Conservation (phyloP, 1,140 invertebrate genomes). For the Gonatopus flavifemur region DNA sequence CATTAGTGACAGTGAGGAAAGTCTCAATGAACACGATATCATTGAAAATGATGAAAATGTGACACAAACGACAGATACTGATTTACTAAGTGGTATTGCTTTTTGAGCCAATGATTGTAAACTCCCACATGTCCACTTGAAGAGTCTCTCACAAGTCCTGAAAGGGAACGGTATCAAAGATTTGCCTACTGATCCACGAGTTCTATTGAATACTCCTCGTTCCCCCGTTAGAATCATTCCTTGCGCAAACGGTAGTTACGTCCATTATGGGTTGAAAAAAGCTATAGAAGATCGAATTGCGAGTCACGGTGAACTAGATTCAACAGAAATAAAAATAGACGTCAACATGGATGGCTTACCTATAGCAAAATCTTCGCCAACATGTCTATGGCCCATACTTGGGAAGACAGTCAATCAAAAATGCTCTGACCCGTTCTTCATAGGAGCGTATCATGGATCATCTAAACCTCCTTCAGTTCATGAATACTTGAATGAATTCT, state of each 20-base stretch:
- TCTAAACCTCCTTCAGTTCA: not conserved
- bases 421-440: not conserved
- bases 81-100: too few species aligned
- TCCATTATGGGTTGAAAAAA: not conserved
- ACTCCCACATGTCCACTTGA: too few species aligned
- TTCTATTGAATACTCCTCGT: conserved; percentile 4
- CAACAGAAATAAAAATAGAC: not conserved
- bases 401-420: conserved; percentile 5
- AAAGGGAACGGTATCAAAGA: too few species aligned
- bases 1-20: too few species aligned
- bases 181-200: conserved; percentile 4
- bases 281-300: not conserved
- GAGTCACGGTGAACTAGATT: too few species aligned
- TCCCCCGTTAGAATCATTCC: not conserved
- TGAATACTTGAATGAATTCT: not conserved
- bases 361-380: conserved; percentile 19
- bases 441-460: not conserved
- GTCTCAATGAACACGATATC: too few species aligned
- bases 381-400: conserved; percentile 15
- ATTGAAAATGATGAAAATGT: too few species aligned
- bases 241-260: not conserved
- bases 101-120: too few species aligned
- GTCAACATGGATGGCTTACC: conserved; percentile 7
- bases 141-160: too few species aligned
- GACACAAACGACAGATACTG: too few species aligned